Percentiles rank a stretch among this genome's conserved stretches.
Conservation (phyloP, 2,113 vertebrate genomes). For the Regulus satrapa region DNA sequence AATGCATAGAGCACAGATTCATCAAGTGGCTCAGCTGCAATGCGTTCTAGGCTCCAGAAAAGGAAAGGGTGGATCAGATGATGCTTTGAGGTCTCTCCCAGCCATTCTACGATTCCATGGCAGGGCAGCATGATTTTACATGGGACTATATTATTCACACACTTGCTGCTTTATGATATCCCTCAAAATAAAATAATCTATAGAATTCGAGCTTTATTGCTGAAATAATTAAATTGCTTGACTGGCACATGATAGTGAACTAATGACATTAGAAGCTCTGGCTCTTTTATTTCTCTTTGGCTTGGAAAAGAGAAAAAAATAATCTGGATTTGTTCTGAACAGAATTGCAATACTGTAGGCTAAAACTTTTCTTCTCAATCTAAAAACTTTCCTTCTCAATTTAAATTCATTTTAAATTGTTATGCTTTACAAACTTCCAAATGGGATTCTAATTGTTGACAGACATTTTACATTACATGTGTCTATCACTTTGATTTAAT, state of each 20-base stretch:
- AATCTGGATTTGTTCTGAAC: background rate
- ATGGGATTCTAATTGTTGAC: constrained; percentile 67
- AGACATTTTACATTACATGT: constrained; percentile 66
- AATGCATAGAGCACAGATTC: background rate
- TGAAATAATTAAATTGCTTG: background rate
- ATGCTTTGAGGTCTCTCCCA: background rate
- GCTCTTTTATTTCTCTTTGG: background rate
- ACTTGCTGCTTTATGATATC: background rate
- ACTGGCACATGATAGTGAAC: background rate
- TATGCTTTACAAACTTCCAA: constrained; percentile 68
- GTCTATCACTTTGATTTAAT: constrained; percentile 73
- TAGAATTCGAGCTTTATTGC: background rate
- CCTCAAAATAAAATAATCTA: constrained; percentile 15
- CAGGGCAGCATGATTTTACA: background rate
- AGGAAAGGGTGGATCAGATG: background rate
- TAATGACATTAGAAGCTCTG: background rate
- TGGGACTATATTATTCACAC: background rate
- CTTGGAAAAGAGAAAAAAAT: background rate
- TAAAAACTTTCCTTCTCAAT: constrained; percentile 47
- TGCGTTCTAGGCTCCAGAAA: background rate
- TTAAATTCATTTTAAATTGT: constrained; percentile 60
- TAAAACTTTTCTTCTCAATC: constrained; percentile 35
- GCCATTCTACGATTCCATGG: background rate
- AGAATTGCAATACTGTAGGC: background rate
- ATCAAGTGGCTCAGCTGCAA: background rate